Evolutionary conservation across 1,140 invertebrate genomes (phyloP), one percentile per base, ranked within the genome.

Genomic region (Drosophila insularis): DNA sequence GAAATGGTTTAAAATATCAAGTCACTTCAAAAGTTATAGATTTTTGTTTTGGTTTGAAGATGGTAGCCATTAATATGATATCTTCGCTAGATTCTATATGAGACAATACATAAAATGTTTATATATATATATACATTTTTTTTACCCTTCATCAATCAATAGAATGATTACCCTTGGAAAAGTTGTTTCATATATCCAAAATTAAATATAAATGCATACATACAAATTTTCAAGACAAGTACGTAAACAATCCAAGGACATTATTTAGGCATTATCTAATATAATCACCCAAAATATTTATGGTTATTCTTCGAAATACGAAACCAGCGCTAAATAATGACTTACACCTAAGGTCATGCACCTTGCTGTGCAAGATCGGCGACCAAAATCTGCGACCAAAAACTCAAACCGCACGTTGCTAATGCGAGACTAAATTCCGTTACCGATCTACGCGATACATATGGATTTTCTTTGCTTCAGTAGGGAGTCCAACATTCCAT

Each of bases 241-340:
- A 69, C 37, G n/a, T 27, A 56, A 60, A 81, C 74, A 87, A 82
- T 67, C 72, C 82, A 82, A 90, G 80, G 87, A 76, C 84, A 84
- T 89, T 89, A 84, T 63, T 13, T 50, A 37, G 81, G 80, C 81
- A 90, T 90, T 90, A 90, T 90, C 81, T 86, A 84, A 90, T 86
- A 90, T 90, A 87, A 90, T 90, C 87, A 90, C 87, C 68, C 81
- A 90, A 90, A 90, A 90, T 90, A 90, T 90, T 90, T 90, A 86
- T 71, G 81, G 68, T 68, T 71, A 23, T 90, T 90, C 86, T 90
- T 76, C 86, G 87, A 90, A 90, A 80, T 55, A 79, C 50, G 10
- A 35, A 17, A 46, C 17, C 43, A 19, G 7, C 14, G 6, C 14
- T 46, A 46, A 68, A 23, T 32, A 61, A 53, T 27, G 4, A 6